phyloP scores from a whole-genome alignment of 1,140 invertebrate genomes.

The Papilio polyxenes region DNA sequence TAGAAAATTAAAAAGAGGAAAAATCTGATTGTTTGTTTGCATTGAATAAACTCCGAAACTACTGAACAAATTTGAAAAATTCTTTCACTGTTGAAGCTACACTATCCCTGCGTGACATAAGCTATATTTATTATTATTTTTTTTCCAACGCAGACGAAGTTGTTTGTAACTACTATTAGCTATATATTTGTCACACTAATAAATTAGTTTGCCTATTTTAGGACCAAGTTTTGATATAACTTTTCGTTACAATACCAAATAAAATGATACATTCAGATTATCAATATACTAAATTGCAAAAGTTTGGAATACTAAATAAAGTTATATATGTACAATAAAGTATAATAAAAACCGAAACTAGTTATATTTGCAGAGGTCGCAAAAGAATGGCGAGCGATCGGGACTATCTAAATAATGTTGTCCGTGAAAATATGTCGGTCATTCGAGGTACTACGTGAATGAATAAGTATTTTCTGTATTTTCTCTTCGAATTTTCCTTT shows the following conservation, averaged over 20 bases:
- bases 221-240: too few relatives aligned
- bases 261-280: background rate
- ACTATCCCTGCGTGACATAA: too few relatives aligned
- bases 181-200: too few relatives aligned
- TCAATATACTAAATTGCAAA: background rate
- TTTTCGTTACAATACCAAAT: background rate
- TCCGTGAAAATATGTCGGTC: constrained; percentile 31
- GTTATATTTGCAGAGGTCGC: constrained; percentile 10
- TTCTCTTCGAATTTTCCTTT: background rate
- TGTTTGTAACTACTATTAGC: too few relatives aligned
- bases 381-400: background rate
- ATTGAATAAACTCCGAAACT: too few relatives aligned
- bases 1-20: too few relatives aligned
- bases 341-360: background rate
- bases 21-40: too few relatives aligned
- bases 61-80: too few relatives aligned
- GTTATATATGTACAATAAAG: background rate
- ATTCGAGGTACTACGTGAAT: constrained; percentile 15
- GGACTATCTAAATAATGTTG: constrained; percentile 30
- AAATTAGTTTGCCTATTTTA: too few relatives aligned
- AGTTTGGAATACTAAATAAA: background rate
- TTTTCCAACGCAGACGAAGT: too few relatives aligned
- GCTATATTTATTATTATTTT: too few relatives aligned
- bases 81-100: too few relatives aligned
- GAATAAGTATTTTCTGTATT: background rate